A percentile compares a stretch with the other conserved stretches of the same genome.
phyloP scores from a whole-genome alignment of 2,113 vertebrate genomes.

The Ptilorrhoa leucosticta region DNA sequence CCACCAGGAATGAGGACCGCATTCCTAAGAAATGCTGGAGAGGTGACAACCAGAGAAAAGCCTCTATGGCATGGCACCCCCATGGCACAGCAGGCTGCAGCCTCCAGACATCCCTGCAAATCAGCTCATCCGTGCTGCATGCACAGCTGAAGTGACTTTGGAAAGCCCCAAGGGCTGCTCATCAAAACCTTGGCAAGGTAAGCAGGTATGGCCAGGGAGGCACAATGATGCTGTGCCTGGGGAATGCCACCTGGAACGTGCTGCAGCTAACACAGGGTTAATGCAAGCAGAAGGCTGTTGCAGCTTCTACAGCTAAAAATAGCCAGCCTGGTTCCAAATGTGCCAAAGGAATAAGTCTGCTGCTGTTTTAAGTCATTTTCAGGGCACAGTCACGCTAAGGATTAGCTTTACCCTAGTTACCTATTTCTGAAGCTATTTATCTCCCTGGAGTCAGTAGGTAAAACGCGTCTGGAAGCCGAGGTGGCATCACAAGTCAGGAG shows the following conservation, averaged over 20 bases:
- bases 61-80: neutral
- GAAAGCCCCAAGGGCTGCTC: neutral
- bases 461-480: neutral
- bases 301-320: constrained; percentile 21
- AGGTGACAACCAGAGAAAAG: neutral
- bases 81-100: neutral
- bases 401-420: constrained; percentile 53
- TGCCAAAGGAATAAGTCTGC: constrained; percentile 9
- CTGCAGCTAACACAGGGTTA: neutral
- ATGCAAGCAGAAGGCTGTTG: neutral
- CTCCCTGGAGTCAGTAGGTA: constrained; percentile 31
- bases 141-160: neutral
- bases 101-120: neutral
- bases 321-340: neutral
- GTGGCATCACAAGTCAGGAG: accelerated
- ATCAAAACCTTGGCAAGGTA: neutral
- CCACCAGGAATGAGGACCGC: neutral
- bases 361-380: constrained; percentile 38
- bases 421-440: constrained; percentile 43
- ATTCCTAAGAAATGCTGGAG: neutral
- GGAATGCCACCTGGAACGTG: neutral
- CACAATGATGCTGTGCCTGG: neutral
- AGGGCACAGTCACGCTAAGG: neutral
- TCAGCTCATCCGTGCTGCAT: neutral
- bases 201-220: neutral